These are phyloP conservation scores for Aethina tumida DNA, from an alignment of 1,140 invertebrate species.

Conservation along the genomic window DNA sequence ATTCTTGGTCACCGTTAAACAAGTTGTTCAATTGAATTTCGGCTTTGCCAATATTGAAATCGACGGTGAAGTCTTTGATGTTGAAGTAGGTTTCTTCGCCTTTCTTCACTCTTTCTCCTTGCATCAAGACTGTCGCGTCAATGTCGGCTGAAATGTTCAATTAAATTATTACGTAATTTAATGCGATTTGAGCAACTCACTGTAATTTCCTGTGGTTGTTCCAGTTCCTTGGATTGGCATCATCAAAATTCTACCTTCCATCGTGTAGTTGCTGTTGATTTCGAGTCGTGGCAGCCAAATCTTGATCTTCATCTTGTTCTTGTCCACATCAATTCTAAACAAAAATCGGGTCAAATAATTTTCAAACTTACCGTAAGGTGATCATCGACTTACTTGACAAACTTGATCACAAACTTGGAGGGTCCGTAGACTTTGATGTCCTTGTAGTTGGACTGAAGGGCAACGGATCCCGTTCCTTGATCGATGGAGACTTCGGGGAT, in stretches of 20 bases:
- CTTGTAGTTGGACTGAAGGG: conserved; percentile 46
- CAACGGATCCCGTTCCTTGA: conserved; percentile 48
- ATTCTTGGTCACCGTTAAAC: conserved; percentile 55
- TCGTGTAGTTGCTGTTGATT: conserved; percentile 43
- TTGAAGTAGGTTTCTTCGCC: conserved; percentile 43
- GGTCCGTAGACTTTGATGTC: conserved; percentile 50
- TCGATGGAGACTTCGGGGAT: conserved; percentile 47
- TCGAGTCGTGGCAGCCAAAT: conserved; percentile 44
- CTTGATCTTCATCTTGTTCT: conserved; percentile 37
- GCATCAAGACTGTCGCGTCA: conserved; percentile 45
- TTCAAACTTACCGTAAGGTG: neutral
- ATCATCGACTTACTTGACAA: conserved; percentile 43
- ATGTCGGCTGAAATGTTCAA: conserved; percentile 47
- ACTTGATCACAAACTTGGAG: conserved; percentile 44
- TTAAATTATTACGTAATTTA: neutral
- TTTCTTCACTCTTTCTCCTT: conserved; percentile 43
- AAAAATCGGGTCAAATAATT: neutral
- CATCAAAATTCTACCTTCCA: conserved; percentile 51
- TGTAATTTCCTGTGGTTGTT: conserved; percentile 43
- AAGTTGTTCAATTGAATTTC: conserved; percentile 54
- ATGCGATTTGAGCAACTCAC: conserved; percentile 34
- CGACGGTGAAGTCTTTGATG: conserved; percentile 50
- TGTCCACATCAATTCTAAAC: conserved; percentile 41
- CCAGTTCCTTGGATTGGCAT: conserved; percentile 51
- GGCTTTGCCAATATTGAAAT: conserved; percentile 50